A percentile compares a stretch with the other conserved stretches of the same genome.
Evolutionary conservation across 2,113 vertebrate genomes (phyloP).

Genomic region (Myrmecobius fasciatus): DNA sequence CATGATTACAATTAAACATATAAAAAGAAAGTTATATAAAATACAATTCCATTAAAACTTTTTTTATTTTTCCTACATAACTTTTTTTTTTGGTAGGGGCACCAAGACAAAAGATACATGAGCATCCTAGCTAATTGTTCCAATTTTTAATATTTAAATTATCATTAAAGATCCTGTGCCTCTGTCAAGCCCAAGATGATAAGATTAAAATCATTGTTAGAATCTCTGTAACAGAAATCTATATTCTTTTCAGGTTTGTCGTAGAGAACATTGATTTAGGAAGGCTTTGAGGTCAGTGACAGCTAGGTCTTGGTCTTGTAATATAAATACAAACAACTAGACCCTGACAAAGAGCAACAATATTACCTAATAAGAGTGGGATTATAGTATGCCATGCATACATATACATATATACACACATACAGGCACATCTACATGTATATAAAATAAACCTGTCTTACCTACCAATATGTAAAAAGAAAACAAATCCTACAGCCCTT

Average conservation of each 20-base stretch:
- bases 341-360: background rate
- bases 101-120: background rate
- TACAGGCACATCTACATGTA: background rate
- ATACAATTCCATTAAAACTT: background rate
- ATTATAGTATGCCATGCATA: background rate
- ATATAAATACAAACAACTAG: background rate
- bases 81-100: background rate
- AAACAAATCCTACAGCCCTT: conserved; percentile 14
- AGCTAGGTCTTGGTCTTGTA: background rate
- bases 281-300: background rate
- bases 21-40: background rate
- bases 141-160: background rate
- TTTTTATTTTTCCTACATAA: background rate
- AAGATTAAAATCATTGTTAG: background rate
- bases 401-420: background rate
- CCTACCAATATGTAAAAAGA: conserved; percentile 67
- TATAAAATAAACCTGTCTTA: conserved; percentile 64
- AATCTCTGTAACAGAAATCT: background rate
- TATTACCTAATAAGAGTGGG: background rate
- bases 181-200: background rate
- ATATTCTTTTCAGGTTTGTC: background rate
- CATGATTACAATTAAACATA: background rate
- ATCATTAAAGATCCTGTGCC: background rate
- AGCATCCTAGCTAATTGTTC: background rate
- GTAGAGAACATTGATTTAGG: background rate